These are phyloP conservation scores for Halesus radiatus DNA, from an alignment of 1,140 invertebrate species.

Conservation along the genomic window DNA sequence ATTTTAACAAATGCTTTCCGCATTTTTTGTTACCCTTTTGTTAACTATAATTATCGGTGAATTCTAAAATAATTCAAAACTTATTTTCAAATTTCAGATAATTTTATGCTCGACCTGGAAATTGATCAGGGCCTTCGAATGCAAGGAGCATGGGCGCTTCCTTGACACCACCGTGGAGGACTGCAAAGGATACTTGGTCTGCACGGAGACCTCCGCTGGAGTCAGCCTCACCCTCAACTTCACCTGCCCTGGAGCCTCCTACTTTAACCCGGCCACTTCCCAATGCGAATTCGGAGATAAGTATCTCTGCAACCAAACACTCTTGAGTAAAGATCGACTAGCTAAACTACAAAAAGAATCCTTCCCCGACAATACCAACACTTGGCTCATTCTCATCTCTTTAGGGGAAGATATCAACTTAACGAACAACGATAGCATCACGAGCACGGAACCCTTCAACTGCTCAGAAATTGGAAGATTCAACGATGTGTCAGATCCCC, in stretches of 20 bases:
- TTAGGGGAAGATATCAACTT: not conserved
- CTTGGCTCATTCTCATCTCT: not conserved
- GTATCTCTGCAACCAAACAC: not conserved
- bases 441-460: not conserved
- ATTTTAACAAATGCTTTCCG: no score
- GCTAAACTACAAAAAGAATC: not conserved
- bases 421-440: not conserved
- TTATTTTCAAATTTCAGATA: slow-evolving; percentile 10
- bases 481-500: not conserved
- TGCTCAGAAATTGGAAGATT: not conserved
- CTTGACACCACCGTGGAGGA: slow-evolving; percentile 15
- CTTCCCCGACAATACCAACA: not conserved
- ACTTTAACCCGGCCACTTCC: slow-evolving; percentile 42
- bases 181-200: slow-evolving; percentile 43
- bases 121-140: slow-evolving; percentile 26
- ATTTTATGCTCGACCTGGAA: not conserved
- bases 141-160: slow-evolving; percentile 45
- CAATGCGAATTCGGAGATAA: slow-evolving; percentile 14
- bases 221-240: slow-evolving; percentile 2
- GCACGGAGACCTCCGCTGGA: slow-evolving; percentile 11
- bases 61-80: no score
- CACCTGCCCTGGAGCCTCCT: slow-evolving; percentile 16
- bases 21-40: no score
- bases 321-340: not conserved
- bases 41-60: no score